Base-by-base conservation (phyloP, 2,797 vertebrate species). In the Sylvia borin region DNA sequence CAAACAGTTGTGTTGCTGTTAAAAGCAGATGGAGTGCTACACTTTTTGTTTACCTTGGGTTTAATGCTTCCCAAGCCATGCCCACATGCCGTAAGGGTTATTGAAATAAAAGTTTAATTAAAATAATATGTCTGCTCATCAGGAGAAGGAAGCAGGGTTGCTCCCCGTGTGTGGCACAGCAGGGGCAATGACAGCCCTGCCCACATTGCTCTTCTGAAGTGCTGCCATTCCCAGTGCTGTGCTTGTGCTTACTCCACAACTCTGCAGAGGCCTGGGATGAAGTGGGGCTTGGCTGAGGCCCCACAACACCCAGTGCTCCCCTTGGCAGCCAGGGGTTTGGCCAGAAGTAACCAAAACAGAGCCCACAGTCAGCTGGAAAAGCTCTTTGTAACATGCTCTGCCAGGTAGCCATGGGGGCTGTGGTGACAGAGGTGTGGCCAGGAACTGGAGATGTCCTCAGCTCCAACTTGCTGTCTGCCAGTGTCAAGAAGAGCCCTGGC, bases 21-120 rank as follows among this genome's bases (percentile, higher is more conserved):
- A 72, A 89, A 90, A 91, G 86, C 92, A 88, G 94, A 85, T 50
- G 66, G 76, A 83, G 48, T 20, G 40, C 61, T 75, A 43, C 45
- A 9, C 22, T 85, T 68, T 34, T 57, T 93, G 92, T 88, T 93
- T 92, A 81, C 83, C 55, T 76, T 77, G 62, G 42, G 24, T 74
- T 88, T 88, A 89, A 42, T 68, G 75, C 54, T 85, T 80, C 66
- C 87, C 66, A 58, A 81, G 45, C 72, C 32, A 2, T 72, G 77
- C 54, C 82, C 64, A 85, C 45, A 19, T 0, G 0, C 58, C 0
- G 0, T 54, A 78, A 66, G 22, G 8, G 34, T 61, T 70, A 91
- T 16, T 74, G 73, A 92, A 93, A 75, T 82, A 92, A 73, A 43
- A 83, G 65, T 65, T 92, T 77, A 62, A 91, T 88, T 93, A 83